phyloP scores from a whole-genome alignment of 1,140 invertebrate genomes.

The Drosophila mayri region DNA sequence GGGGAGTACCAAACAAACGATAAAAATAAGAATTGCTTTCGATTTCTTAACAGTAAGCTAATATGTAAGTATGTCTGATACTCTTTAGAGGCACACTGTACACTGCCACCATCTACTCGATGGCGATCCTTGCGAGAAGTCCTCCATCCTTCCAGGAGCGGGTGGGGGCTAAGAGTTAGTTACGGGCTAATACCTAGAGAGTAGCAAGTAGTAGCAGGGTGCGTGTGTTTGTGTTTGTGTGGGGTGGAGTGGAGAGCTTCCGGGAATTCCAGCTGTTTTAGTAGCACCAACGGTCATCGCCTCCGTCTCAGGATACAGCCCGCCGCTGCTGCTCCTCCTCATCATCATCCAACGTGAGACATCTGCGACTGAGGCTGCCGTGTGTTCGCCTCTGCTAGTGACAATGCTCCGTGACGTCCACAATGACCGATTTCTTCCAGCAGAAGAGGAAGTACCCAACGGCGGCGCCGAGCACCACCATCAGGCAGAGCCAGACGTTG shows the following conservation, averaged over 20 bases:
- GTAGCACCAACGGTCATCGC: constrained; percentile 18
- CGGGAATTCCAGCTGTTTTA: constrained; percentile 45
- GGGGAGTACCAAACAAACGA: constrained; percentile 18
- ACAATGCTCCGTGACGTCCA: constrained; percentile 98
- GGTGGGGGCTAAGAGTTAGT: background rate
- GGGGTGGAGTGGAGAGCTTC: constrained; percentile 16
- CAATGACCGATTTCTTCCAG: constrained; percentile 95
- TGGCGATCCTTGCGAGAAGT: background rate
- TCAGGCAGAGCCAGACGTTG: constrained; percentile 96
- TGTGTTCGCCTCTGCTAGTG: constrained; percentile 87
- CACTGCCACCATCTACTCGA: constrained; percentile 2
- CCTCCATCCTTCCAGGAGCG: background rate
- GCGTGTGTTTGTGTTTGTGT: constrained; percentile 28
- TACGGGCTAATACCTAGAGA: constrained; percentile 19
- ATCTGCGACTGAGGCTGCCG: constrained; percentile 47
- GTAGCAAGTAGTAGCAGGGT: constrained; percentile 16
- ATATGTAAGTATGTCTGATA: constrained; percentile 1
- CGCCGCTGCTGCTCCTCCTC: constrained; percentile 16
- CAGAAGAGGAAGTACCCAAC: constrained; percentile 97
- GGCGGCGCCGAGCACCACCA: constrained; percentile 95
- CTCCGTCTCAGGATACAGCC: constrained; percentile 12
- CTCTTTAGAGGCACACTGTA: constrained; percentile 19
- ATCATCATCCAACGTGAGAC: constrained; percentile 37
- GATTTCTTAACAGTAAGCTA: constrained; percentile 6
- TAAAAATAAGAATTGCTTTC: constrained; percentile 9